A percentile compares a stretch with the other conserved stretches of the same genome.
These are phyloP conservation scores for Xenops minutus DNA, from an alignment of 2,797 vertebrate species.

Conservation along the genomic window DNA sequence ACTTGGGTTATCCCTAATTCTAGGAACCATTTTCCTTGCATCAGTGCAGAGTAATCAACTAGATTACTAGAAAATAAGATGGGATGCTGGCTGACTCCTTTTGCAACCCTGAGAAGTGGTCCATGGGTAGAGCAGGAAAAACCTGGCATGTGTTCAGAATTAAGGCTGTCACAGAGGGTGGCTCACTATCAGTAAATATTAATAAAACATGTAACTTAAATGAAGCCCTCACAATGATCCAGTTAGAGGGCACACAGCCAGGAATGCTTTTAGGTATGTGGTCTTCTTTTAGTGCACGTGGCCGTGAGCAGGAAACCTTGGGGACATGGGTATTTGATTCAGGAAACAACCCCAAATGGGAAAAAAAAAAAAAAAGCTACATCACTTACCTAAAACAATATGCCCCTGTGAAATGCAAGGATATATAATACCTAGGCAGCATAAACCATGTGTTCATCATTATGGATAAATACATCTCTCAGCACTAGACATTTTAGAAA, in stretches of 20 bases:
- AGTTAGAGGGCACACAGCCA: not conserved
- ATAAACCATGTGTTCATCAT: constrained; percentile 35
- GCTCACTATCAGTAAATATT: not conserved
- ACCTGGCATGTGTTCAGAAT: not conserved
- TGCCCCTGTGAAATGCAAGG: not conserved
- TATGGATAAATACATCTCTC: constrained; percentile 28
- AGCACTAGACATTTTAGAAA: constrained; percentile 24
- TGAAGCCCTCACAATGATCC: not conserved
- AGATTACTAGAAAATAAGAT: not conserved
- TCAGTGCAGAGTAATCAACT: not conserved
- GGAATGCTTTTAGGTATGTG: not conserved
- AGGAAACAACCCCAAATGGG: not conserved
- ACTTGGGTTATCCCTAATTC: not conserved
- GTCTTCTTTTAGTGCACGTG: not conserved
- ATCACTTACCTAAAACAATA: constrained; percentile 25
- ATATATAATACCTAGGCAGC: constrained; percentile 17
- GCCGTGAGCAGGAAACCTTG: not conserved
- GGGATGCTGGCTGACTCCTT: not conserved
- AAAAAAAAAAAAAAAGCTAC: not conserved
- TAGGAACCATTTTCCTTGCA: not conserved
- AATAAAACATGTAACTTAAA: not conserved
- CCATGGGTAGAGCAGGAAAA: not conserved
- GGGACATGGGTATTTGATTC: not conserved
- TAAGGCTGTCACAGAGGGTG: not conserved
- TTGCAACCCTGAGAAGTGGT: not conserved